phyloP scores from a whole-genome alignment of 2,888 invertebrate species.

The Drosophila formosana region DNA sequence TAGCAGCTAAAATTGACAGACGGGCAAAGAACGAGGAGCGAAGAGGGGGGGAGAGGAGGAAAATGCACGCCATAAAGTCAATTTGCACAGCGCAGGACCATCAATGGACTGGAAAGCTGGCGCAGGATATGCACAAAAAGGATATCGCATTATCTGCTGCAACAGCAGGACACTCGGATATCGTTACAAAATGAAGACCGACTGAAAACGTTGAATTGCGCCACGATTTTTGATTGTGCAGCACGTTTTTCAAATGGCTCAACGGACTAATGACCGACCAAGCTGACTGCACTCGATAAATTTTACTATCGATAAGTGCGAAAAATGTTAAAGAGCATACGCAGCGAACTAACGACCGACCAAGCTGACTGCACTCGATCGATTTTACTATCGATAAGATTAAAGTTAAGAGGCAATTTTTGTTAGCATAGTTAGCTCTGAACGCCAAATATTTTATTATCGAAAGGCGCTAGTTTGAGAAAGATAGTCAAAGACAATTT shows the following conservation, averaged over 20 bases:
- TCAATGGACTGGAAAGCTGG: conserved; percentile 73
- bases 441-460: not conserved
- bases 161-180: conserved; percentile 35
- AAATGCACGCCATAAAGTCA: conserved; percentile 69
- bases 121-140: conserved; percentile 45
- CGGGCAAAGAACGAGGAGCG: not conserved
- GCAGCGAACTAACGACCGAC: too few species aligned
- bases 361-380: too few species aligned
- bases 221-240: not conserved
- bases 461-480: not conserved
- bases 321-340: not conserved
- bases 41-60: not conserved
- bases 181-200: conserved; percentile 41
- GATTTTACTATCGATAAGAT: too few species aligned
- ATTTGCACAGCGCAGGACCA: conserved; percentile 63
- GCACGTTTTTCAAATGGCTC: not conserved
- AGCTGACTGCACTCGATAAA: not conserved
- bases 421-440: too few species aligned
- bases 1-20: conserved; percentile 58
- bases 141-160: conserved; percentile 66
- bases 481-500: too few species aligned
- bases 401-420: too few species aligned
- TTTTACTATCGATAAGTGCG: not conserved
- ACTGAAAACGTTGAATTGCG: conserved; percentile 33
- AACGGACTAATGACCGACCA: not conserved